Evolutionary conservation across 2,888 invertebrate species (phyloP).

Genomic region (Stratiomys singularior): DNA sequence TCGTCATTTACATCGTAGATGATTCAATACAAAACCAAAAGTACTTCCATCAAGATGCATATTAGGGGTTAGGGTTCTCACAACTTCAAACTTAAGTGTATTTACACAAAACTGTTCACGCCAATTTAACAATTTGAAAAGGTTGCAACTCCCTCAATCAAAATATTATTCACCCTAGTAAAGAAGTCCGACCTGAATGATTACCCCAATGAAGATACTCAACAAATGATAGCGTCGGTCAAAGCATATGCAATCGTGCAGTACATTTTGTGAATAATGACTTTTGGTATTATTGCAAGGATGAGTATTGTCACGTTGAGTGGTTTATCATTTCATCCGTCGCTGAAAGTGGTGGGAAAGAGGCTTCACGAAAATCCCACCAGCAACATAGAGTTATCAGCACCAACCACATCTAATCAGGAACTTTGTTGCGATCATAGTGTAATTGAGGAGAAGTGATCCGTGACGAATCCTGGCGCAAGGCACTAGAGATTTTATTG

Average conservation of each 20-base stretch:
- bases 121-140: conserved; percentile 63
- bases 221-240: not conserved
- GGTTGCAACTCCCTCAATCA: conserved; percentile 62
- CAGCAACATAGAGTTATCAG: not conserved
- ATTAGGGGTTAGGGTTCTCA: not conserved
- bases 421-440: not conserved
- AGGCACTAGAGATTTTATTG: conserved; percentile 34
- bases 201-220: not conserved
- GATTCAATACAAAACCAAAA: not conserved
- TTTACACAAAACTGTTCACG: conserved; percentile 62
- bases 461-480: conserved; percentile 36
- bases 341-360: conserved; percentile 35
- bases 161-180: conserved; percentile 52
- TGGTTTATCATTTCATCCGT: conserved; percentile 40
- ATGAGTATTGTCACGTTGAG: conserved; percentile 21
- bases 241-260: not conserved
- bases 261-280: not conserved
- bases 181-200: conserved; percentile 16
- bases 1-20: not conserved
- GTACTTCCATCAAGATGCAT: not conserved
- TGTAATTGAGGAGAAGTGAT: conserved; percentile 11
- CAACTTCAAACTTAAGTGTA: conserved; percentile 45
- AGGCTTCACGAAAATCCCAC: conserved; percentile 32
- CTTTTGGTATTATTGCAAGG: conserved; percentile 16
- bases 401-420: conserved; percentile 43